Percentiles rank a stretch among this genome's conserved stretches.
Conservation (phyloP, 2,113 vertebrate genomes). For the Arothron firmamentum region DNA sequence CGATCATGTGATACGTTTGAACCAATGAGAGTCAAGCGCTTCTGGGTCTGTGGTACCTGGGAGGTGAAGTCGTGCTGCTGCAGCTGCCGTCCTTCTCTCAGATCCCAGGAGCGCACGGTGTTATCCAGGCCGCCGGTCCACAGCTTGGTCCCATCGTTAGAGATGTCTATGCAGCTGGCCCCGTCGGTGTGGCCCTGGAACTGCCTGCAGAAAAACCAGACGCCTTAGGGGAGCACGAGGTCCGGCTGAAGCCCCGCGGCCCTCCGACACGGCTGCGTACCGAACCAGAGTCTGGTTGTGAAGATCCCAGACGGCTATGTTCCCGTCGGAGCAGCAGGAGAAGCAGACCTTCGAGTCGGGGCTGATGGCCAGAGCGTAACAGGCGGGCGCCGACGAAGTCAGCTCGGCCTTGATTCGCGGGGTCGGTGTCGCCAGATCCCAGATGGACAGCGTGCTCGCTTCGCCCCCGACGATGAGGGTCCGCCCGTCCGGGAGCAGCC, state of each 20-base stretch:
- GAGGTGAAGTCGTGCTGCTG: constrained; percentile 98
- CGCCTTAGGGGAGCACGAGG: background rate
- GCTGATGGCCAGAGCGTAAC: constrained; percentile 95
- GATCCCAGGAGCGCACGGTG: constrained; percentile 94
- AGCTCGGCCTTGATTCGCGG: constrained; percentile 95
- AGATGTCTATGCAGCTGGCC: constrained; percentile 96
- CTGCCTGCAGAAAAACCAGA: constrained; percentile 75
- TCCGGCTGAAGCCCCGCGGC: background rate
- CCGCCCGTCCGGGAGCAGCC: constrained; percentile 90
- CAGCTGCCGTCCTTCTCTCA: constrained; percentile 92
- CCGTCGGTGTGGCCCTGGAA: constrained; percentile 97
- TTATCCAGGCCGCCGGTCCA: constrained; percentile 97
- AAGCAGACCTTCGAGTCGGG: constrained; percentile 97
- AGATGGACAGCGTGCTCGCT: constrained; percentile 93
- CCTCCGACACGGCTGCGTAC: constrained; percentile 62
- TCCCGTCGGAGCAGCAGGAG: constrained; percentile 95
- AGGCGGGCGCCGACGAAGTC: constrained; percentile 90
- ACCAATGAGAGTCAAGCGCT: too few relatives aligned
- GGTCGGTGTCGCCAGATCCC: constrained; percentile 93
- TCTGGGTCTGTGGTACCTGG: constrained; percentile 73
- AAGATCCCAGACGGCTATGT: constrained; percentile 95
- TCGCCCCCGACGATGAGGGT: constrained; percentile 94
- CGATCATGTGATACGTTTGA: too few relatives aligned
- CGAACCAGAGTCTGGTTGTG: constrained; percentile 97
- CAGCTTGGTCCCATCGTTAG: constrained; percentile 91